Percentiles rank a stretch among this genome's conserved stretches.
Conservation (phyloP, 2,888 invertebrate genomes). For the Axea sp. region DNA sequence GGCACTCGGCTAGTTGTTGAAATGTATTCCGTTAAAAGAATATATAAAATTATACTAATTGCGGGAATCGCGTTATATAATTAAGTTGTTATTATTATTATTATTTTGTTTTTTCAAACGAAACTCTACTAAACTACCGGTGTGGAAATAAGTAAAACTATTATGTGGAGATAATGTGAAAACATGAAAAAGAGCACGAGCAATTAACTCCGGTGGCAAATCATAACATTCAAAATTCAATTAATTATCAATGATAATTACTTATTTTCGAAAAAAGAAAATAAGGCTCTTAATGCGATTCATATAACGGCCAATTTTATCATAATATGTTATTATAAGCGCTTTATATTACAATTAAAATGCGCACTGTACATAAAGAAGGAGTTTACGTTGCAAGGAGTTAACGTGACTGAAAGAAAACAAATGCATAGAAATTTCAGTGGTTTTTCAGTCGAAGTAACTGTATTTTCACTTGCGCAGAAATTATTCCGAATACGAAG, state of each 20-base stretch:
- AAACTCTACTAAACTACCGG: slow-evolving; percentile 34
- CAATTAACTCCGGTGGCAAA: slow-evolving; percentile 8
- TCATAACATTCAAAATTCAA: slow-evolving; percentile 17
- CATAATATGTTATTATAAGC: no score
- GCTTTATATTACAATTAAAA: no score
- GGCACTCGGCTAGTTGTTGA: no score
- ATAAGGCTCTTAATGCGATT: not conserved
- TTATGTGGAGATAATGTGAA: slow-evolving; percentile 17
- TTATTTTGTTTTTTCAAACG: no score
- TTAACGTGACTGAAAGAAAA: no score
- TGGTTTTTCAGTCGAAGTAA: no score
- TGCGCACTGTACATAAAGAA: no score
- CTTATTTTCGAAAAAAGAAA: not conserved
- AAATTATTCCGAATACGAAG: slow-evolving; percentile 1
- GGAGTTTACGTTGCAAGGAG: not conserved
- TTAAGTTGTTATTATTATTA: slow-evolving; percentile 18
- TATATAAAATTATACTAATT: no score
- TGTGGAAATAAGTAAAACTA: slow-evolving; percentile 32
- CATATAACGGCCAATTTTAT: not conserved
- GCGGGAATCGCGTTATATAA: slow-evolving; percentile 10
- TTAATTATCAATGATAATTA: not conserved
- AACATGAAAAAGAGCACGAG: slow-evolving; percentile 16
- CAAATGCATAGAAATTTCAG: no score
- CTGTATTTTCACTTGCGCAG: no score
- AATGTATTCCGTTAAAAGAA: no score